A percentile compares a stretch with the other conserved stretches of the same genome.
These are phyloP conservation scores for Rotaria macrura DNA, from an alignment of 2,888 invertebrate genomes.

Conservation along the genomic window DNA sequence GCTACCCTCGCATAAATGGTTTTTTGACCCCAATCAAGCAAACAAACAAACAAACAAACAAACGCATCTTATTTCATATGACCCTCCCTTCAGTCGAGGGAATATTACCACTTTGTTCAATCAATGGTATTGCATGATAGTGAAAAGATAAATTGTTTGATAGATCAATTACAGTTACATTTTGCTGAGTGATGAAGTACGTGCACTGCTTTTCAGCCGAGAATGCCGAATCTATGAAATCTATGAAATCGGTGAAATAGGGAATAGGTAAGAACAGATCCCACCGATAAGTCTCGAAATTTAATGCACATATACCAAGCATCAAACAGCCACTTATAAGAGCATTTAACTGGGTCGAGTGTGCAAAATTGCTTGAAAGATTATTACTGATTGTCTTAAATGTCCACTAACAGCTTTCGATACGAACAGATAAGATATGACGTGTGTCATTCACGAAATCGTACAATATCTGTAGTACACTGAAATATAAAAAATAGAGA, in stretches of 20 bases:
- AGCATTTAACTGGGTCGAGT: not conserved
- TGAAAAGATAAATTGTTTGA: not conserved
- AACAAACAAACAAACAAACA: too few relatives aligned
- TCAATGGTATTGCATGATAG: not conserved
- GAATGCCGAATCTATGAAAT: not conserved
- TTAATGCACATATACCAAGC: not conserved
- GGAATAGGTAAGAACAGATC: not conserved
- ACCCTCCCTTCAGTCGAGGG: too few relatives aligned
- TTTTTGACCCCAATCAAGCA: too few relatives aligned
- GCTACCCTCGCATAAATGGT: too few relatives aligned
- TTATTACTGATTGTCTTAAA: not conserved
- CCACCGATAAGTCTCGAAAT: not conserved
- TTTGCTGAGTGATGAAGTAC: not conserved
- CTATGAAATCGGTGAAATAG: not conserved
- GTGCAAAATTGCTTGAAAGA: not conserved
- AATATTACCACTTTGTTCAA: not conserved
- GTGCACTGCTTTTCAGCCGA: not conserved
- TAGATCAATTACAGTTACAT: not conserved
- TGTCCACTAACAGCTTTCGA: not conserved
- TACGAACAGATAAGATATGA: not conserved
- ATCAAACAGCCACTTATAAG: not conserved
- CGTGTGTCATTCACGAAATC: not conserved
- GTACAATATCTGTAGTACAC: not conserved
- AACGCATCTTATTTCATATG: too few relatives aligned
- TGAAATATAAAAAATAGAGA: too few relatives aligned